Evolutionary conservation across 2,888 invertebrate species (phyloP).

Genomic region (Empis livida): DNA sequence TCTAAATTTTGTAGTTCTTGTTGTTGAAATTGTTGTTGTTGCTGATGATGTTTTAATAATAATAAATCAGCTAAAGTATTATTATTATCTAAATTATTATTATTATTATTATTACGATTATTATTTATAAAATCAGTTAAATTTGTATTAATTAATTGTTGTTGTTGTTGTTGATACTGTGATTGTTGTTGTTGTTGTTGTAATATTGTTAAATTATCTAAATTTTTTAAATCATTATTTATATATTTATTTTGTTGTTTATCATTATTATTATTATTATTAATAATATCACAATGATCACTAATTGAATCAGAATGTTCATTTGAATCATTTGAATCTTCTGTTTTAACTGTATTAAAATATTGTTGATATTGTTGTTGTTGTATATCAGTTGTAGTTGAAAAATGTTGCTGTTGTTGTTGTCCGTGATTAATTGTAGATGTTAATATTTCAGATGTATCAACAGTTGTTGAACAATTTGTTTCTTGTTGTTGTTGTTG

Average conservation of each 20-base stretch:
- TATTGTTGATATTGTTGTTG: conserved; percentile 1
- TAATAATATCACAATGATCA: neutral
- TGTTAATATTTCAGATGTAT: neutral
- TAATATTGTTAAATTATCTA: neutral
- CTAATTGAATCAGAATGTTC: neutral
- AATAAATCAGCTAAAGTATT: conserved; percentile 12
- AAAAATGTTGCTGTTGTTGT: neutral
- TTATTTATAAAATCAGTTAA: neutral
- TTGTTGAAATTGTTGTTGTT: conserved; percentile 20
- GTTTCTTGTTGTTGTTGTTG: neutral
- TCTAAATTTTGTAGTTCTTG: conserved; percentile 10
- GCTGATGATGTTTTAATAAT: conserved; percentile 14
- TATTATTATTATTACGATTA: conserved; percentile 1
- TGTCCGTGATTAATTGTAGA: neutral
- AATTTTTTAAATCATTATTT: neutral
- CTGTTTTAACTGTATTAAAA: neutral
- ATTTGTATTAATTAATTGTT: conserved; percentile 3
- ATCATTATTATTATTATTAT: conserved; percentile 3
- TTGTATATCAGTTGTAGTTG: neutral
- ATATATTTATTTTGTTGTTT: neutral
- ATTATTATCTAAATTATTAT: neutral
- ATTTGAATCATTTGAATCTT: neutral
- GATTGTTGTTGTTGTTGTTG: neutral
- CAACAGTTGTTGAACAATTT: neutral
- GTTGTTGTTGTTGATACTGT: conserved; percentile 2